A percentile compares a stretch with the other conserved stretches of the same genome.
phyloP scores from a whole-genome alignment of 2,888 invertebrate genomes.

The Phorcus lineatus region DNA sequence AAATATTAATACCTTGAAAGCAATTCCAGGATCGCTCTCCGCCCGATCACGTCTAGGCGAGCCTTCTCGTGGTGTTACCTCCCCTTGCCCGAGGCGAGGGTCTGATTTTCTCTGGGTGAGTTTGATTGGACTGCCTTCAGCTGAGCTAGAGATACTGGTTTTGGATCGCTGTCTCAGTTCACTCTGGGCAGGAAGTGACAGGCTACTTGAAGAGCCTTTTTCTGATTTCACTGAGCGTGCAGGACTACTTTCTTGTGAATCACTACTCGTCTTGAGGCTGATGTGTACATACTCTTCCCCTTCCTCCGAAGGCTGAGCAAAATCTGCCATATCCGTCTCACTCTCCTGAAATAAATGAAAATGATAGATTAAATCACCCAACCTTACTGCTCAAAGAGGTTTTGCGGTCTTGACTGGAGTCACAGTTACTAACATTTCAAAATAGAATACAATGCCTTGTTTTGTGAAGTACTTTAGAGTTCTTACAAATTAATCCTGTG shows the following conservation, averaged over 20 bases:
- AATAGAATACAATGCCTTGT: no score
- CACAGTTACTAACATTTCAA: no score
- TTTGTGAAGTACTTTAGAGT: no score
- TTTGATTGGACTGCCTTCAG: not conserved
- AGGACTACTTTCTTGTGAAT: not conserved
- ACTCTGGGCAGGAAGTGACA: not conserved
- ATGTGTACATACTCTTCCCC: conserved; percentile 53
- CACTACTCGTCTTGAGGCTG: conserved; percentile 38
- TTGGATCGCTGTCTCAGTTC: not conserved
- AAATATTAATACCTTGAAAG: conserved; percentile 41
- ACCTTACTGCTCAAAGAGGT: no score
- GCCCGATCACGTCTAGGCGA: conserved; percentile 36
- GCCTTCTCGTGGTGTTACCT: not conserved
- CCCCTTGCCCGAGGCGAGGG: not conserved
- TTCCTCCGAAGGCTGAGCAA: conserved; percentile 25
- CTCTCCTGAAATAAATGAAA: conserved; percentile 18
- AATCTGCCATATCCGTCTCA: conserved; percentile 34
- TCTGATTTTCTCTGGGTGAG: not conserved
- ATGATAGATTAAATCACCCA: no score
- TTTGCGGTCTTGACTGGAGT: no score
- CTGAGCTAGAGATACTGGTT: not conserved
- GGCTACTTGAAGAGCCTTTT: not conserved
- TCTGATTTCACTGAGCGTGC: not conserved
- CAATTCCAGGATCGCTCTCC: conserved; percentile 54
- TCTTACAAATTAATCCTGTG: no score